A percentile compares a stretch with the other conserved stretches of the same genome.
These are phyloP conservation scores for Lamellibrachia satsuma DNA, from an alignment of 2,888 invertebrate species.

Conservation along the genomic window DNA sequence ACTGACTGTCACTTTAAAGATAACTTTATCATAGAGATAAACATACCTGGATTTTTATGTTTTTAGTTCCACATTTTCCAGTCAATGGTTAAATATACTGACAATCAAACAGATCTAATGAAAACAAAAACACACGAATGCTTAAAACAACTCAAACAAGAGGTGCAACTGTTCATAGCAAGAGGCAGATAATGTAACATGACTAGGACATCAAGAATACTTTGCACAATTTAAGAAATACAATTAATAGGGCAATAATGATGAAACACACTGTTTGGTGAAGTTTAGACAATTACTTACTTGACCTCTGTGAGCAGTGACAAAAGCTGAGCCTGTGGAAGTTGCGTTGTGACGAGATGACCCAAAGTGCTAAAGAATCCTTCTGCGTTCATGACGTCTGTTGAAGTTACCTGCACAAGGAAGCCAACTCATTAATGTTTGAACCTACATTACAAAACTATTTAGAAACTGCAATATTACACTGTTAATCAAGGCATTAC, in stretches of 20 bases:
- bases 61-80: neutral
- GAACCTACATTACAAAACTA: neutral
- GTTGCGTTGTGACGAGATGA: slow-evolving; percentile 47
- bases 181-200: too few species aligned
- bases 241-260: too few species aligned
- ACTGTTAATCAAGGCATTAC: neutral
- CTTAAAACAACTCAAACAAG: too few species aligned
- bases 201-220: neutral
- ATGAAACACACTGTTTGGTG: too few species aligned
- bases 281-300: neutral
- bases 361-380: slow-evolving; percentile 61
- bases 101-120: too few species aligned
- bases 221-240: neutral
- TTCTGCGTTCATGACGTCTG: slow-evolving; percentile 61
- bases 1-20: neutral
- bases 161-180: too few species aligned
- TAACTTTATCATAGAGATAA: slow-evolving; percentile 19
- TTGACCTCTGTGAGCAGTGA: slow-evolving; percentile 53
- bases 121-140: too few species aligned
- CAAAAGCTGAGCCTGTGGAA: slow-evolving; percentile 56
- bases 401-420: slow-evolving; percentile 54
- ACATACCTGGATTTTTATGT: neutral
- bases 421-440: neutral
- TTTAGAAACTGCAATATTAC: neutral
- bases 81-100: too few species aligned